phyloP scores from a whole-genome alignment of 1,140 invertebrate genomes.

The Drosophila pectinifera region DNA sequence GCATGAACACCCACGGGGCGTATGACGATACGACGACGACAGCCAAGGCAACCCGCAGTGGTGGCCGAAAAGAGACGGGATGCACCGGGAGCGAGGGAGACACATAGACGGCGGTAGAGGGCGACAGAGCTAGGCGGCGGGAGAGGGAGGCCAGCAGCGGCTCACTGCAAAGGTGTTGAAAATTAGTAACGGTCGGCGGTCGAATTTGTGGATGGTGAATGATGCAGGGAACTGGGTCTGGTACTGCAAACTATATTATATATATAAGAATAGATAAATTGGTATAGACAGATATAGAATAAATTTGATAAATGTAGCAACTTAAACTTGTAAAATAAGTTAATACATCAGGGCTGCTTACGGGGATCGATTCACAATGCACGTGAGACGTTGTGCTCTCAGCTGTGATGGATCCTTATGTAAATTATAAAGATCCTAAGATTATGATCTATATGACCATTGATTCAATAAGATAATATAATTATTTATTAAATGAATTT shows the following conservation, averaged over 20 bases:
- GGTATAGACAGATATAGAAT: neutral
- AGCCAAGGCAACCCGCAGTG: slow-evolving; percentile 45
- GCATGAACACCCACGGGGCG: slow-evolving; percentile 73
- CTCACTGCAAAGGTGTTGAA: slow-evolving; percentile 70
- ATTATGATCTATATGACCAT: too few species aligned
- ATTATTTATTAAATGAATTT: too few species aligned
- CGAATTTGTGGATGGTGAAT: slow-evolving; percentile 5
- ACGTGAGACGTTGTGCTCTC: too few species aligned
- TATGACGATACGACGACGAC: slow-evolving; percentile 51
- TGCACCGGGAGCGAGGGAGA: slow-evolving; percentile 15
- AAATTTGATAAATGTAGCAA: too few species aligned
- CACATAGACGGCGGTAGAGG: neutral
- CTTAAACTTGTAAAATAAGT: too few species aligned
- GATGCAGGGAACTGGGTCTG: neutral
- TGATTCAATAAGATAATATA: too few species aligned
- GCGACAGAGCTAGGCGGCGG: neutral
- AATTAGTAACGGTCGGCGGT: slow-evolving; percentile 72
- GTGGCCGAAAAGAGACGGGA: slow-evolving; percentile 12
- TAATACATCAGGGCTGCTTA: too few species aligned
- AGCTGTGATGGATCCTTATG: too few species aligned
- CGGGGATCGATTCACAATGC: too few species aligned
- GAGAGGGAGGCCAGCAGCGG: neutral
- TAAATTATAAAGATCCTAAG: too few species aligned
- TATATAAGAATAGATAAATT: neutral
- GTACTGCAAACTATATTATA: neutral